Percentiles rank a stretch among this genome's conserved stretches.
phyloP scores from a whole-genome alignment of 2,888 invertebrate species.

The Chorisops tibialis region DNA sequence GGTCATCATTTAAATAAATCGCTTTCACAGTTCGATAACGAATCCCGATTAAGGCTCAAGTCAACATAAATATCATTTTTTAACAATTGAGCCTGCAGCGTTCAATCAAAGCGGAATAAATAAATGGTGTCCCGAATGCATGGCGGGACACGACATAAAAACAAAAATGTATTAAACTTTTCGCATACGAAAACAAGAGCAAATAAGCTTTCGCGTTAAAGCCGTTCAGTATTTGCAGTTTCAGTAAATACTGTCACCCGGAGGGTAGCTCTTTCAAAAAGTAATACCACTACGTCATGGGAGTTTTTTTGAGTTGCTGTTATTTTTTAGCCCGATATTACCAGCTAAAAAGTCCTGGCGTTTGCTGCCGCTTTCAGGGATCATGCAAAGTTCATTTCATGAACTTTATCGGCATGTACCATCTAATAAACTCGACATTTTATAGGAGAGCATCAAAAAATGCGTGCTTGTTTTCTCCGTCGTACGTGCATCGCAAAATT shows the following conservation, averaged over 20 bases:
- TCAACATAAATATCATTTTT: slow-evolving; percentile 28
- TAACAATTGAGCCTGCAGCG: slow-evolving; percentile 27
- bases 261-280: background rate
- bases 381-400: too few species aligned
- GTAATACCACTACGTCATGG: too few species aligned
- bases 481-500: too few species aligned
- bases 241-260: background rate
- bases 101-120: slow-evolving; percentile 28
- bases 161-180: background rate
- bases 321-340: too few species aligned
- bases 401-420: too few species aligned
- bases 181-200: background rate
- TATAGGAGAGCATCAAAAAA: too few species aligned
- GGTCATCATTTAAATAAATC: too few species aligned
- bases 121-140: slow-evolving; percentile 23
- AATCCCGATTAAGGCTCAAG: slow-evolving; percentile 18
- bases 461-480: too few species aligned
- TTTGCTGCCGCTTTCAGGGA: background rate
- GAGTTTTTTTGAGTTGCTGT: too few species aligned
- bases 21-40: too few species aligned
- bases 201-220: slow-evolving; percentile 6
- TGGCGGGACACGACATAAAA: background rate
- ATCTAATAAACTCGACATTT: too few species aligned
- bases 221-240: background rate
- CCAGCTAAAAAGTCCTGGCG: background rate